Base-by-base conservation (phyloP, 2,888 invertebrate genomes). In the Noctua janthe region DNA sequence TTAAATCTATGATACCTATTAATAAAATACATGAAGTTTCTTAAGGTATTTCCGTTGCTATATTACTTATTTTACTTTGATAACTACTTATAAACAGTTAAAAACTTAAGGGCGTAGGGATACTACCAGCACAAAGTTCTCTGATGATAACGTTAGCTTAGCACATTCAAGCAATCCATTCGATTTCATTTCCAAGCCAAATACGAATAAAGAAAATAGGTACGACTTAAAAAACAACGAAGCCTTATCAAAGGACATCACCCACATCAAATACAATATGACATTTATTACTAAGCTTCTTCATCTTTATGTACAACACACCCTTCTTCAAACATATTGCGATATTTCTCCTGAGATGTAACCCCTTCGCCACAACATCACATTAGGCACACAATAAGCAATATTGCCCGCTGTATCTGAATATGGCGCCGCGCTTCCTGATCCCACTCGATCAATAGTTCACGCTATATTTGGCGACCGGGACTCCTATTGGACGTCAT, bases 391-490 rank as follows among this genome's bases (percentile, higher is more conserved):
- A 74, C 71, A 79, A 71, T 74, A 35, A 59, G 66, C 72, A 74
- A 81, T 71, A 84, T 82, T 69, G 56, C 71, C 56, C 67, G 43
- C 43, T 62, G 39, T 67, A 62, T 79, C 83, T 82, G 83, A 76
- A 78, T 80, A 69, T 71, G 49, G 69, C 67, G 66, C 64, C 59
- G 49, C 47, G 73, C 54, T 72, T 78, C 35, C 86, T 73, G 77
- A 76, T 76, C 62, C 13, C 62, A 74, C 81, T 76, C 77, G 85
- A 86, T 86, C 85, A 88, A 86, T 86, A 86, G 88, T 78, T 86
- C 47, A 64, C 66, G 62, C 76, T 87, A 88, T 78, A 86, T 87
- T 87, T 80, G 75, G 87, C 71, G 76, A 54, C 29, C 23, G 62
- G 76, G 76, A 56, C 56, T 88, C 29, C 1, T 73, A 78, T 74